These are phyloP conservation scores for Amazona vittata DNA, from an alignment of 2,113 vertebrate species.

Conservation along the genomic window DNA sequence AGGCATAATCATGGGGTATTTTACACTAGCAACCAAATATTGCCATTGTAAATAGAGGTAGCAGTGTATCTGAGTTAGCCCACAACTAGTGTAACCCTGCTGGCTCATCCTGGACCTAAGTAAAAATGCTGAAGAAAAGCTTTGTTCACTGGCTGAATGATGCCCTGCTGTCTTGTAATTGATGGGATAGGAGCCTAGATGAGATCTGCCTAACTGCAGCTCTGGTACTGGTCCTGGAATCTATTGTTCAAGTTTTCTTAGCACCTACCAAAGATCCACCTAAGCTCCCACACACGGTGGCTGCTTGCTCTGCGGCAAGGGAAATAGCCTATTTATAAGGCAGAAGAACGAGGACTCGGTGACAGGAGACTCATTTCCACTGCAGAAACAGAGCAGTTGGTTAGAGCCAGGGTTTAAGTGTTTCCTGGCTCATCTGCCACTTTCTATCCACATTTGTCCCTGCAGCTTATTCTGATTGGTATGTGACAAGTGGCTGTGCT, in stretches of 20 bases:
- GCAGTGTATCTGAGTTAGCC: background rate
- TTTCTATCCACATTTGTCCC: rapidly evolving
- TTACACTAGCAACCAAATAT: background rate
- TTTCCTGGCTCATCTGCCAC: background rate
- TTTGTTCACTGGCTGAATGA: rapidly evolving
- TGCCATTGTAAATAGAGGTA: background rate
- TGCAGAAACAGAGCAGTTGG: background rate
- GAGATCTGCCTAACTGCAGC: background rate
- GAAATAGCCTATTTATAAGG: background rate
- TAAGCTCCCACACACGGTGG: rapidly evolving
- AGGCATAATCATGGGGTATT: background rate
- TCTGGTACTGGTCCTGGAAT: background rate
- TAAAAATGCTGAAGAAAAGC: background rate
- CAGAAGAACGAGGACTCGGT: background rate
- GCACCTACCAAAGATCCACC: background rate
- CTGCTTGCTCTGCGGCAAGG: background rate
- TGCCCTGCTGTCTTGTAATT: background rate
- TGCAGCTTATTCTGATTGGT: background rate
- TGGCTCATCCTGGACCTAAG: background rate
- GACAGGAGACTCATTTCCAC: background rate
- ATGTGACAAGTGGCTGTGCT: background rate
- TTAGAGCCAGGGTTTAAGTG: background rate
- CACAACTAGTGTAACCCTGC: rapidly evolving
- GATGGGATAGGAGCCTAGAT: background rate
- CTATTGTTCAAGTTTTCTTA: background rate